Base-by-base conservation (phyloP, 2,888 invertebrate species). In the Gari tellinella region DNA sequence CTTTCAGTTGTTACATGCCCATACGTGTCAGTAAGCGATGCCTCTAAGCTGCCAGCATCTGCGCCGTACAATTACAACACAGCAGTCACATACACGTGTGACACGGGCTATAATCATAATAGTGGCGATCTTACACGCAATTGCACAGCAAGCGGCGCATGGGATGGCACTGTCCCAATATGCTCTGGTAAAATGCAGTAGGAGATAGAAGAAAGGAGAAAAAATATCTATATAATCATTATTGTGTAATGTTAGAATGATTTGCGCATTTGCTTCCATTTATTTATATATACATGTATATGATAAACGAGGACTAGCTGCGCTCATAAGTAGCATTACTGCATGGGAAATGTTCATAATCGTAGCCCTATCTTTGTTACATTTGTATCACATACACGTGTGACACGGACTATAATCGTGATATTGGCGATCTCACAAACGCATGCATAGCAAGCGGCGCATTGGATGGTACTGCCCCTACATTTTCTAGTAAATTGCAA, bases 131-230 rank as follows among this genome's bases (percentile, higher is more conserved):
- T 21, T 0, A 41, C 26, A 17, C 46, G 74, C 21, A 31, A 45
- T 0, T 74, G 74, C 52, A 48, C 60, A 38, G 45, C 61, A 12
- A 69, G 64, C 1, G 61, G 64, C 14, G 25, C 26, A 0, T 74
- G 64, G 60, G 58, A 41, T 12, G 67, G 67, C 7, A 46, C 51
- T 1, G 51, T 60, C 7, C 58, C 69, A 15, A 37, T 37, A 8
- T 74, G 74, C 26, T 56, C 69, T 51, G 64, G 74, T 74, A 61
- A 45, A 60, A 31, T n/a, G n/a, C n/a, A n/a, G n/a, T n/a, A n/a
- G n/a, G n/a, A n/a, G n/a, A n/a, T n/a, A n/a, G n/a, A n/a, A n/a
- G n/a, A n/a, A n/a, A n/a, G n/a, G n/a, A n/a, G n/a, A n/a, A n/a
- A n/a, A n/a, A n/a, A n/a, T n/a, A n/a, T n/a, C n/a, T n/a, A n/a